Percentiles rank a stretch among this genome's conserved stretches.
Evolutionary conservation across 2,888 invertebrate genomes (phyloP).

Genomic region (Glaucopsyche alexis): DNA sequence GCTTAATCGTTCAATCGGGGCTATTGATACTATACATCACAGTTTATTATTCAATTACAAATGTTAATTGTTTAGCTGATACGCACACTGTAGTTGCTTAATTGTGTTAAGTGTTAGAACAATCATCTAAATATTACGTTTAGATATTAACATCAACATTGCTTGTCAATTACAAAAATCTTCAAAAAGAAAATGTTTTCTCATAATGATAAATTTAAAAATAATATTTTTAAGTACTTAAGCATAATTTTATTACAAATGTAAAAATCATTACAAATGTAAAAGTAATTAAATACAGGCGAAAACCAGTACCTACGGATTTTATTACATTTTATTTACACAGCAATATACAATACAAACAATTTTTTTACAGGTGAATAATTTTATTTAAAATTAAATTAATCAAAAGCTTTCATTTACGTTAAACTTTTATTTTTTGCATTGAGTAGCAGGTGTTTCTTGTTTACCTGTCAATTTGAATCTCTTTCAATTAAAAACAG

Average conservation of each 20-base stretch:
- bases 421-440: neutral
- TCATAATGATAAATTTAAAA: too few relatives aligned
- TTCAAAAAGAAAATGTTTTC: too few relatives aligned
- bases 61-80: constrained; percentile 8
- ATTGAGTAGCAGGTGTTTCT: neutral
- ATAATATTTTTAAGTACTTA: too few relatives aligned
- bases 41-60: constrained; percentile 30
- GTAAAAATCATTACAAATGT: too few relatives aligned
- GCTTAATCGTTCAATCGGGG: constrained; percentile 48
- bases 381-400: neutral
- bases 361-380: neutral
- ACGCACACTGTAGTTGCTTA: constrained; percentile 2
- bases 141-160: too few relatives aligned
- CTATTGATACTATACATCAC: constrained; percentile 35
- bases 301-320: too few relatives aligned
- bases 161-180: too few relatives aligned
- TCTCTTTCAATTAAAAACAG: neutral
- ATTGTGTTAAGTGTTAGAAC: neutral
- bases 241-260: too few relatives aligned
- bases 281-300: too few relatives aligned
- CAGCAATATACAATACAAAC: neutral
- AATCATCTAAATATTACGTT: neutral
- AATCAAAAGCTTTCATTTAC: neutral
- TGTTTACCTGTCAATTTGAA: neutral
- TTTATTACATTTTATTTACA: neutral